Conservation (phyloP, 2,797 vertebrate genomes). For the Malurus splendens region DNA sequence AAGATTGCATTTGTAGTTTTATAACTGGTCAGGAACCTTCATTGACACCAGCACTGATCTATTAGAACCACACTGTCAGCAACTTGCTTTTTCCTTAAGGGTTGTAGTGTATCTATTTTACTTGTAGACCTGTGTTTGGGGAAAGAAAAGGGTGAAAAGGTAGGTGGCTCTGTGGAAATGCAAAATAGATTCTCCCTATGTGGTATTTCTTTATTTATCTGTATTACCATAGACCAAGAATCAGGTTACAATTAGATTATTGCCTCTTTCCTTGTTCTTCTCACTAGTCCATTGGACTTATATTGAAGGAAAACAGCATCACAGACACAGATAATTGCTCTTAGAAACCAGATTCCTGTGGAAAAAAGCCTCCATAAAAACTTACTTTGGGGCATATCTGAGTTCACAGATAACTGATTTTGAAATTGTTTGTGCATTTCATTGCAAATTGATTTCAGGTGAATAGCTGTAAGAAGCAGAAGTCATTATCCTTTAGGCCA, state of each 20-base stretch:
- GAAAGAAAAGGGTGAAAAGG: background rate
- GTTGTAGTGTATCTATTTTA: background rate
- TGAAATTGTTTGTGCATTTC: background rate
- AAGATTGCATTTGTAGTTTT: background rate
- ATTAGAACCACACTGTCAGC: rapidly evolving
- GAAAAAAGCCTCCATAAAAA: background rate
- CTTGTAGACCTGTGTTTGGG: background rate
- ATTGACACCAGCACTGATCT: background rate
- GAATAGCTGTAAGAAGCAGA: background rate
- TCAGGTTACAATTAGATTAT: background rate
- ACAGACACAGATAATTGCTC: background rate
- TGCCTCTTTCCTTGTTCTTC: background rate
- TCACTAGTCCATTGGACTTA: background rate
- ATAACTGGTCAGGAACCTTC: background rate
- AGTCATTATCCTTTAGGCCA: background rate
- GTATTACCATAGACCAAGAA: background rate
- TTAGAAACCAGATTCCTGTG: background rate
- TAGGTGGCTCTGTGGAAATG: background rate
- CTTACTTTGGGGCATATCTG: background rate
- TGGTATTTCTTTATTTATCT: background rate
- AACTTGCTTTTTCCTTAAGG: background rate
- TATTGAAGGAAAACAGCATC: background rate
- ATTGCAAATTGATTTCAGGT: background rate
- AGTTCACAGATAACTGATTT: background rate
- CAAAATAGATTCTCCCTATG: background rate